A percentile compares a stretch with the other conserved stretches of the same genome.
These are phyloP conservation scores for Aphidius gifuensis DNA, from an alignment of 1,140 invertebrate species.

Conservation along the genomic window DNA sequence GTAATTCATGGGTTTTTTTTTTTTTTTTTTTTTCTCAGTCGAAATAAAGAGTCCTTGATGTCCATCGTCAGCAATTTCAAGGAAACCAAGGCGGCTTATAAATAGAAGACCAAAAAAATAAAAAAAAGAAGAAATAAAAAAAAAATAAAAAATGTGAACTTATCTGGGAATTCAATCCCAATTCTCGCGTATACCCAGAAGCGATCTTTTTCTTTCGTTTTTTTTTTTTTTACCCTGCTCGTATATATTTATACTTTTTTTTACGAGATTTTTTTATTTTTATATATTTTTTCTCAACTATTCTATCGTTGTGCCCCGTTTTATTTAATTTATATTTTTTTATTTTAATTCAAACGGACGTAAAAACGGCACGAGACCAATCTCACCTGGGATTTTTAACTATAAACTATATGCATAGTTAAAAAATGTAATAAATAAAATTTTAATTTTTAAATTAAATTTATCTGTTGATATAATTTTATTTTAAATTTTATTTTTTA, in stretches of 20 bases:
- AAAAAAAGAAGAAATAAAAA: constrained; percentile 13
- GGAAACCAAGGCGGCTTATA: background rate
- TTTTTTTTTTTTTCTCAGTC: background rate
- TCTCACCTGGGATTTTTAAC: background rate
- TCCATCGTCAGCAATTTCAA: constrained; percentile 9
- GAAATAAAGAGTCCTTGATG: background rate
- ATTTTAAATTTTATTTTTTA: no score
- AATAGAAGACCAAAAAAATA: constrained; percentile 5
- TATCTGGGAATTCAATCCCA: constrained; percentile 23
- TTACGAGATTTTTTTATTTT: background rate
- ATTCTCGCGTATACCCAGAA: constrained; percentile 20
- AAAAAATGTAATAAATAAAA: no score
- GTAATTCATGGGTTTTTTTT: background rate
- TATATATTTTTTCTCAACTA: constrained; percentile 10
- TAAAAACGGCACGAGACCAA: constrained; percentile 19
- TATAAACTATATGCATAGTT: no score
- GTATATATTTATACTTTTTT: background rate
- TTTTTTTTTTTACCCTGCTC: constrained; percentile 2
- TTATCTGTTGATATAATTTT: no score
- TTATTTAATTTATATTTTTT: constrained; percentile 12
- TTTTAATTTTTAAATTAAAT: no score
- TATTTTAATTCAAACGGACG: background rate
- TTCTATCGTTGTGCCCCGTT: background rate
- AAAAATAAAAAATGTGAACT: constrained; percentile 15
- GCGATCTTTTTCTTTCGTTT: constrained; percentile 22